Evolutionary conservation across 2,797 vertebrate species (phyloP).

Genomic region (Mionectes olivaceus): DNA sequence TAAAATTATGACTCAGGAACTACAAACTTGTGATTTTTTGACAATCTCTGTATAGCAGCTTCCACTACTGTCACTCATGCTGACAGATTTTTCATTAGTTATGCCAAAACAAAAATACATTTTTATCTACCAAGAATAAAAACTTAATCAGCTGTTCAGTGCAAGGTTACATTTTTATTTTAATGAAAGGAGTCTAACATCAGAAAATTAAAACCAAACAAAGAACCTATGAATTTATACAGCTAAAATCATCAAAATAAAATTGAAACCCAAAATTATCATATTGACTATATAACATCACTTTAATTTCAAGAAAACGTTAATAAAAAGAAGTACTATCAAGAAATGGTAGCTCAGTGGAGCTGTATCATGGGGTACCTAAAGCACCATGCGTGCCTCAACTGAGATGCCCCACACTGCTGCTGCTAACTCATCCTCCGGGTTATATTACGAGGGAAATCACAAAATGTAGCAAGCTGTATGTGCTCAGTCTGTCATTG

Average conservation of each 20-base stretch:
- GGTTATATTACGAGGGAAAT: neutral
- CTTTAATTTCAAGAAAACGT: neutral
- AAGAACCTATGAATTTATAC: neutral
- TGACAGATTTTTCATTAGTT: slow-evolving; percentile 31
- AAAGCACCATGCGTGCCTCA: neutral
- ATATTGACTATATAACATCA: neutral
- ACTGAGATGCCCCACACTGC: neutral
- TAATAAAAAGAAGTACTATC: neutral
- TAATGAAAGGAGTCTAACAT: neutral
- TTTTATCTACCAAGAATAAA: slow-evolving; percentile 24
- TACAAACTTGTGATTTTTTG: slow-evolving; percentile 38
- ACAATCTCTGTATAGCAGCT: neutral
- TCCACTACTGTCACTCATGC: slow-evolving; percentile 29
- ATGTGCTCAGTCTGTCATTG: neutral
- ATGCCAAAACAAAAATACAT: slow-evolving; percentile 52
- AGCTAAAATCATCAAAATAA: neutral
- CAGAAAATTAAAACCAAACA: neutral
- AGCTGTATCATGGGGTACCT: neutral
- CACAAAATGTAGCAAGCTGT: neutral
- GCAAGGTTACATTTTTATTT: neutral
- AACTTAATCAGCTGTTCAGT: neutral
- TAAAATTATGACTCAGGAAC: neutral
- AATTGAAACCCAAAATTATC: neutral
- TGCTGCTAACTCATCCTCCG: neutral
- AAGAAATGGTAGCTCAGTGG: neutral